These are phyloP conservation scores for Marisa cornuarietis DNA, from an alignment of 1,140 invertebrate genomes.

Conservation along the genomic window DNA sequence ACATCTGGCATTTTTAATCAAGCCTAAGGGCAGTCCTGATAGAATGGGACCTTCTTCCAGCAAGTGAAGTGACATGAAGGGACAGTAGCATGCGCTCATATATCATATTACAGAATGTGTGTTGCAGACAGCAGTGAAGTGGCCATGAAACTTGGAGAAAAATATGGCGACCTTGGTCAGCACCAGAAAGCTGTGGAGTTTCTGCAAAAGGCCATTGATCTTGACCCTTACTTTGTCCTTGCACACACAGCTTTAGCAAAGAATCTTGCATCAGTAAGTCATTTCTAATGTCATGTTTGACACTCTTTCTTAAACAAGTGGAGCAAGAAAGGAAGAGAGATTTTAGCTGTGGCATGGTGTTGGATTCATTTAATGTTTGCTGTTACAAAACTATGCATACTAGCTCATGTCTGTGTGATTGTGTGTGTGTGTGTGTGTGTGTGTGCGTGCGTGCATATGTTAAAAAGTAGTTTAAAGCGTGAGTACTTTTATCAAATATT, in stretches of 20 bases:
- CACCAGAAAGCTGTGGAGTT: slow-evolving; percentile 31
- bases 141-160: slow-evolving; percentile 41
- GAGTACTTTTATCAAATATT: neutral
- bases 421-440: neutral
- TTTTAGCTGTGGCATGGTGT: neutral
- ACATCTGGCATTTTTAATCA: no score
- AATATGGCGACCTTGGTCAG: slow-evolving; percentile 37
- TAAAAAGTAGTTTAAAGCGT: neutral
- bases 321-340: neutral
- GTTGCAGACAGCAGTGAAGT: slow-evolving; percentile 51
- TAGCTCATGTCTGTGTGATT: no score
- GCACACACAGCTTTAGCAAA: slow-evolving; percentile 45
- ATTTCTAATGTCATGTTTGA: no score
- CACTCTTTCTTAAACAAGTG: no score
- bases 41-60: neutral
- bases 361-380: no score
- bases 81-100: neutral
- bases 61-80: neutral
- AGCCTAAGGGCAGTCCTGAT: no score
- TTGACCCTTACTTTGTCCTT: slow-evolving; percentile 52
- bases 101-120: neutral
- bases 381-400: neutral
- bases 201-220: slow-evolving; percentile 41
- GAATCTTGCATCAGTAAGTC: slow-evolving; percentile 28
- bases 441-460: neutral